Conservation (phyloP, 2,113 vertebrate genomes). For the Paralichthys olivaceus region DNA sequence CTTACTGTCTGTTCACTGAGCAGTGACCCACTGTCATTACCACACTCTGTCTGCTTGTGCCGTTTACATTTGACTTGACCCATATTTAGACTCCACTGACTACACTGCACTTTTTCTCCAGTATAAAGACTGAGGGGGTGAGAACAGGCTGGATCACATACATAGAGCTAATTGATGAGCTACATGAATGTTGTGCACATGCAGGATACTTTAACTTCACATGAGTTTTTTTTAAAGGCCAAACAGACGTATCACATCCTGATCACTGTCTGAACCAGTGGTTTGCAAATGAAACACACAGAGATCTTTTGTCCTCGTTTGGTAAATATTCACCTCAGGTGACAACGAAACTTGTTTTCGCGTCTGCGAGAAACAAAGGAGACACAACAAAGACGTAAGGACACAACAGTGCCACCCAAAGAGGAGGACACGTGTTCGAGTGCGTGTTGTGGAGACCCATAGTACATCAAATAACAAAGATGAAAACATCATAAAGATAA, state of each 20-base stretch:
- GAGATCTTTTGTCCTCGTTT: neutral
- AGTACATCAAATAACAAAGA: neutral
- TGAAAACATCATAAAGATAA: neutral
- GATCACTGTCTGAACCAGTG: no score
- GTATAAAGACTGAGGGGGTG: neutral
- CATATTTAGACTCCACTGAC: neutral
- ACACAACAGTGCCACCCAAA: neutral
- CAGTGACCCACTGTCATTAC: constrained; percentile 28
- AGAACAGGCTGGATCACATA: no score
- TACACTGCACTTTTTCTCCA: neutral
- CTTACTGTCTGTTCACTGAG: neutral
- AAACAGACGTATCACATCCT: neutral
- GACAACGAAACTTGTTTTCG: constrained; percentile 4
- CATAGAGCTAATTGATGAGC: neutral
- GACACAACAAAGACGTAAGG: constrained; percentile 13
- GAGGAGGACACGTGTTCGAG: constrained; percentile 24
- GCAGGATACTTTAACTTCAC: neutral
- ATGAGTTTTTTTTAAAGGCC: neutral
- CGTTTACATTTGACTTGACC: constrained; percentile 12
- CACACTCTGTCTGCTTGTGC: constrained; percentile 6
- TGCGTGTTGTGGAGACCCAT: neutral
- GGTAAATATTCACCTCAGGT: neutral
- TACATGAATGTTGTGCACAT: neutral
- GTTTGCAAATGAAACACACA: neutral
- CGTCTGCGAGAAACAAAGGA: constrained; percentile 25